Conservation (phyloP, 2,113 vertebrate genomes). For the Solea solea region DNA sequence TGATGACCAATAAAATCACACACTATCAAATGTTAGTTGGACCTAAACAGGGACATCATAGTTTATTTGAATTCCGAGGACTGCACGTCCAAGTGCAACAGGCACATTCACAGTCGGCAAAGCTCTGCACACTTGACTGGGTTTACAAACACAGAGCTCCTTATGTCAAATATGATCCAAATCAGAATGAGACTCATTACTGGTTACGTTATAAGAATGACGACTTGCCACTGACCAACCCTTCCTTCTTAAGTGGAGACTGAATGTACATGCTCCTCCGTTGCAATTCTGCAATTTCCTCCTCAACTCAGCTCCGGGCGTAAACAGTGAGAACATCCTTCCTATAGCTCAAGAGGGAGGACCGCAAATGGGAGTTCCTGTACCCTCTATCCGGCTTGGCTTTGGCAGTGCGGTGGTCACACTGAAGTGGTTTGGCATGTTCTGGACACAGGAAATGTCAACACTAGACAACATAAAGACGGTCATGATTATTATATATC, state of each 20-base stretch:
- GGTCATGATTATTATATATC: not conserved
- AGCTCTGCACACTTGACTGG: not conserved
- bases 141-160: not conserved
- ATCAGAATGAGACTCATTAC: not conserved
- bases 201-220: not conserved
- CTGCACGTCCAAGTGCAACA: too few species aligned
- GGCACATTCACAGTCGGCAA: too few species aligned
- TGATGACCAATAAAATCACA: not conserved
- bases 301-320: not conserved
- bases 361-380: conserved; percentile 16
- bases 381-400: conserved; percentile 5
- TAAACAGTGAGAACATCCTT: conserved; percentile 41
- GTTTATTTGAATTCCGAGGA: too few species aligned
- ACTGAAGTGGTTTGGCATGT: not conserved
- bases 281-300: conserved; percentile 38
- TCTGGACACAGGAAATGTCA: conserved; percentile 32
- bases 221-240: not conserved
- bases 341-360: conserved; percentile 8
- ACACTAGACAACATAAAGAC: not conserved
- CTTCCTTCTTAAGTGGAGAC: not conserved
- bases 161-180: not conserved
- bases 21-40: not conserved
- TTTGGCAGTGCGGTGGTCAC: conserved; percentile 1
- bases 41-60: not conserved
- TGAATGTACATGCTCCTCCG: not conserved